These are phyloP conservation scores for Oasisia sp. DNA, from an alignment of 2,888 invertebrate genomes.

Conservation along the genomic window DNA sequence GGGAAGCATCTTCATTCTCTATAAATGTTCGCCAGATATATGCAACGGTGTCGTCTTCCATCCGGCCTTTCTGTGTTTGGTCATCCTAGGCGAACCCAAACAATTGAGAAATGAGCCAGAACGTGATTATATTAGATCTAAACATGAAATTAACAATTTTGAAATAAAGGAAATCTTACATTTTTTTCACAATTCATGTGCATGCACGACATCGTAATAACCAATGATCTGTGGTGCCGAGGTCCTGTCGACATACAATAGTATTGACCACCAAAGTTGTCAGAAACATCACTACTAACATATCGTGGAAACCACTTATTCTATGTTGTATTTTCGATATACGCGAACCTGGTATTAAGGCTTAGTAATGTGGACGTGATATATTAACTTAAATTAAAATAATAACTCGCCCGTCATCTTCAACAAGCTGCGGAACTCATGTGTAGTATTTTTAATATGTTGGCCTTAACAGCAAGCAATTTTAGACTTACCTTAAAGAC, in stretches of 20 bases:
- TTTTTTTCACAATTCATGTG: too few species aligned
- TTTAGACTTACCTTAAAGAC: neutral
- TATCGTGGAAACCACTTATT: too few species aligned
- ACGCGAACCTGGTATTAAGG: too few species aligned
- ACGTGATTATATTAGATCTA: neutral
- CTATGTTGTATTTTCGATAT: too few species aligned
- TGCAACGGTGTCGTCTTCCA: conserved; percentile 35
- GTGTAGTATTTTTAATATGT: neutral
- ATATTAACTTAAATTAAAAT: too few species aligned
- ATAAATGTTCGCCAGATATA: conserved; percentile 33
- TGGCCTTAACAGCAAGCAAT: neutral
- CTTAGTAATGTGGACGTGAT: too few species aligned
- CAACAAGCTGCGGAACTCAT: neutral
- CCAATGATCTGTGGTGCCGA: neutral
- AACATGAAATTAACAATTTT: neutral
- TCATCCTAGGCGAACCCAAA: conserved; percentile 28
- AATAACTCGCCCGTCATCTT: too few species aligned
- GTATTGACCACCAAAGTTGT: neutral
- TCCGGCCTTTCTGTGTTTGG: conserved; percentile 28
- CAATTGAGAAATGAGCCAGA: neutral
- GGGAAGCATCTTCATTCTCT: neutral
- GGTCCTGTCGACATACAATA: neutral
- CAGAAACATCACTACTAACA: neutral
- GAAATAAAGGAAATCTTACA: too few species aligned
- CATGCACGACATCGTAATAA: neutral